These are phyloP conservation scores for Drosophila putrida DNA, from an alignment of 2,888 invertebrate genomes.

Conservation along the genomic window DNA sequence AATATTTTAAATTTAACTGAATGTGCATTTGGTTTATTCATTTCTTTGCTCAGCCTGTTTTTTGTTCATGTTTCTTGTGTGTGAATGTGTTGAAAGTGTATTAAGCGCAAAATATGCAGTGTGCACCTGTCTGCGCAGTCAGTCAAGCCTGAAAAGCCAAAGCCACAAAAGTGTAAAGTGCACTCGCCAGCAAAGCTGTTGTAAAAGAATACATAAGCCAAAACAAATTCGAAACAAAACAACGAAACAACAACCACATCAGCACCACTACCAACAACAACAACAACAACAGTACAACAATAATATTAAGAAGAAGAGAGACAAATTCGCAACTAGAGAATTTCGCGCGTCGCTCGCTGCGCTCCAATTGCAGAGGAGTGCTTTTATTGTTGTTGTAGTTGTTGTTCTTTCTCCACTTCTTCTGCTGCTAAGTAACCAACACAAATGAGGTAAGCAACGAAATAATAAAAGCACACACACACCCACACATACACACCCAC, in stretches of 20 bases:
- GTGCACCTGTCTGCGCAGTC: slow-evolving; percentile 54
- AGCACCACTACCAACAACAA: slow-evolving; percentile 24
- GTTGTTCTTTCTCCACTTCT: slow-evolving; percentile 21
- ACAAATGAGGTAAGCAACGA: slow-evolving; percentile 73
- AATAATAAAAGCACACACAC: slow-evolving; percentile 22
- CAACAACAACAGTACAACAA: slow-evolving; percentile 15
- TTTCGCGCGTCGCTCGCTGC: slow-evolving; percentile 35
- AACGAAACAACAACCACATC: slow-evolving; percentile 10
- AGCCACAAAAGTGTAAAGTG: slow-evolving; percentile 82
- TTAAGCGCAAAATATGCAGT: slow-evolving; percentile 21
- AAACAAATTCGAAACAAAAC: slow-evolving; percentile 28
- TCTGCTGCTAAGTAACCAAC: slow-evolving; percentile 61
- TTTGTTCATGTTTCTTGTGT: slow-evolving; percentile 12
- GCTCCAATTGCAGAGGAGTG: slow-evolving; percentile 63
- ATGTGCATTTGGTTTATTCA: slow-evolving; percentile 7
- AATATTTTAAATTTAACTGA: slow-evolving; percentile 38
- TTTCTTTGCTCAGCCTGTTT: slow-evolving; percentile 13
- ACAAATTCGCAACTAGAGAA: slow-evolving; percentile 59
- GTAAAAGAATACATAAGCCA: slow-evolving; percentile 16
- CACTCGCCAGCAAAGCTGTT: slow-evolving; percentile 44
- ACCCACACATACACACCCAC: background rate
- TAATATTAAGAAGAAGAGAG: slow-evolving; percentile 7
- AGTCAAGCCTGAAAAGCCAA: slow-evolving; percentile 70
- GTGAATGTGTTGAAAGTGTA: slow-evolving; percentile 26
- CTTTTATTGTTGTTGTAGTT: slow-evolving; percentile 30